Evolutionary conservation across 2,797 vertebrate genomes (phyloP).

Genomic region (Apodemus agrarius): DNA sequence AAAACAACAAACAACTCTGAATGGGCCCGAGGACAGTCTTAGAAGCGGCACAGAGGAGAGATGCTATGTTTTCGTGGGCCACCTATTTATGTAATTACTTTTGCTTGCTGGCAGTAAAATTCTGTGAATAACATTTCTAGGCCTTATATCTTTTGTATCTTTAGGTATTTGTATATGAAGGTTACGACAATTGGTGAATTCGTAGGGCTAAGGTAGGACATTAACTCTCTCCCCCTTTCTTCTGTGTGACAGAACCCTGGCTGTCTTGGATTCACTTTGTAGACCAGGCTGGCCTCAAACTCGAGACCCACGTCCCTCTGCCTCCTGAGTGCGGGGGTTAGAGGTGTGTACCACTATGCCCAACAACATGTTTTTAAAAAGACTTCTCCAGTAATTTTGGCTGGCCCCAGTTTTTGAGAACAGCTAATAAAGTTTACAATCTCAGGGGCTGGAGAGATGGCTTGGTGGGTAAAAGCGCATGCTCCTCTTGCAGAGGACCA

Average conservation of each 20-base stretch:
- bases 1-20: background rate
- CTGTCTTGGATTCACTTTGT: background rate
- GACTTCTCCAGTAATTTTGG: slow-evolving; percentile 49
- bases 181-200: slow-evolving; percentile 2
- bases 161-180: slow-evolving; percentile 13
- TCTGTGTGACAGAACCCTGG: background rate
- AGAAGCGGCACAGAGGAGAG: background rate
- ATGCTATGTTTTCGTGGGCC: background rate
- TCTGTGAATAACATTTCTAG: slow-evolving; percentile 4
- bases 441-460: background rate
- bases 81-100: background rate
- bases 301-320: background rate
- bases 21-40: background rate
- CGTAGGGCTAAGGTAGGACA: background rate
- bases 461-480: background rate
- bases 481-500: background rate
- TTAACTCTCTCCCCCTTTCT: background rate
- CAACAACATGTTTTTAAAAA: slow-evolving; percentile 18
- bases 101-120: background rate
- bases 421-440: background rate
- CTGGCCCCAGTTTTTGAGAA: background rate
- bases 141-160: slow-evolving; percentile 2
- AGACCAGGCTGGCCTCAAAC: background rate
- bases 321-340: background rate
- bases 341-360: background rate